phyloP scores from a whole-genome alignment of 2,797 vertebrate species.

The Bradypodion pumilum region DNA sequence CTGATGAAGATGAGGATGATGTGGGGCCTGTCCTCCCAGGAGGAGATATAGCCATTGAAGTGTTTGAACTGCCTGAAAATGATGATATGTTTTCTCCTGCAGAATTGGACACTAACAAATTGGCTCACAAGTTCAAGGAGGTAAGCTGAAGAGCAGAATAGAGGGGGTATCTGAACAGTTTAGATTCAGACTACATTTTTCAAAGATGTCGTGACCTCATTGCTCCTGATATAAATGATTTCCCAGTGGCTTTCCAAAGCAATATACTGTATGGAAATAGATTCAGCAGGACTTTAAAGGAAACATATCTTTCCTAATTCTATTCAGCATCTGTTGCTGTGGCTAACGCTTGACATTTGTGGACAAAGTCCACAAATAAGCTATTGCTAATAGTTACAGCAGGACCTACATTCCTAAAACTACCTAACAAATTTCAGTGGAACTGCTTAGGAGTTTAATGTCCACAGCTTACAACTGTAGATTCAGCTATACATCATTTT shows the following conservation, averaged over 20 bases:
- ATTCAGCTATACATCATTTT: neutral
- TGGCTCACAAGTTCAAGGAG: constrained; percentile 98
- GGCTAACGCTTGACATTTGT: neutral
- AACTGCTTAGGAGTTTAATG: neutral
- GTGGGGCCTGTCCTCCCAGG: constrained; percentile 79
- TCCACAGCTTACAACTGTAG: neutral
- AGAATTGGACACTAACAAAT: constrained; percentile 90
- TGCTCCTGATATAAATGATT: constrained; percentile 16
- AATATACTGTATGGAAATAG: neutral
- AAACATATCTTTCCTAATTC: neutral
- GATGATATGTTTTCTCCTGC: constrained; percentile 94
- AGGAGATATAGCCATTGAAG: constrained; percentile 91
- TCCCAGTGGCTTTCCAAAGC: constrained; percentile 2
- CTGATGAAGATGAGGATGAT: constrained; percentile 93
- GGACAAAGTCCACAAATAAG: neutral
- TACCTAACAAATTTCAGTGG: neutral
- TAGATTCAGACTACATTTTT: constrained; percentile 5
- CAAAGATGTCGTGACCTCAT: constrained; percentile 2
- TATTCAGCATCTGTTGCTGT: constrained; percentile 18
- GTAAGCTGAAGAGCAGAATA: constrained; percentile 70
- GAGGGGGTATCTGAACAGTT: neutral
- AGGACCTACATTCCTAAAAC: neutral
- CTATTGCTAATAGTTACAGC: neutral
- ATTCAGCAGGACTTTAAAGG: neutral
- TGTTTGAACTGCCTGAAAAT: constrained; percentile 94